Conservation (phyloP, 2,113 vertebrate genomes). For the Asarcornis scutulata region DNA sequence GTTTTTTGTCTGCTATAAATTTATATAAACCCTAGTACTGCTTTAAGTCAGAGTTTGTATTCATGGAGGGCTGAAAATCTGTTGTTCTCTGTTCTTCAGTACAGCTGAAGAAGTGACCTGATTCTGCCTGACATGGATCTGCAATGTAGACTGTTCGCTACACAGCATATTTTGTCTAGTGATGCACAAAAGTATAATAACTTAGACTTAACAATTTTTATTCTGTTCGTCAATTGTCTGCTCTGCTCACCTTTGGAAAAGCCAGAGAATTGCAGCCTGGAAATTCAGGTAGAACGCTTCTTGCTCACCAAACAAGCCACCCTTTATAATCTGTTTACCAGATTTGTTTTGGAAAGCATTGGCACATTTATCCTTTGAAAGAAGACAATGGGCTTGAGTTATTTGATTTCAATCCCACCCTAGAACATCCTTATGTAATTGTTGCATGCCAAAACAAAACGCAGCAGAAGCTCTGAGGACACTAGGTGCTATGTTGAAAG, state of each 20-base stretch:
- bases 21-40: neutral
- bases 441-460: neutral
- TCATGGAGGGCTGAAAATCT: neutral
- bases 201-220: neutral
- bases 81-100: neutral
- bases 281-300: neutral
- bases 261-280: neutral
- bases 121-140: neutral
- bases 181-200: neutral
- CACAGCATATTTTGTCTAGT: neutral
- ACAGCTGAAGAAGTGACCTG: neutral
- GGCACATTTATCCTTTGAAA: neutral
- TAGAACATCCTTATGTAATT: neutral
- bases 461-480: neutral
- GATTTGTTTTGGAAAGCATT: neutral
- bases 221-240: neutral
- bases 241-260: neutral
- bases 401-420: neutral
- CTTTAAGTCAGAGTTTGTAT: neutral
- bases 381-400: neutral
- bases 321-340: neutral
- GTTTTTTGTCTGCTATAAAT: neutral
- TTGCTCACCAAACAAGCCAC: neutral
- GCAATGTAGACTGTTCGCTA: neutral
- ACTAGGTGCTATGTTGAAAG: neutral